A percentile compares a stretch with the other conserved stretches of the same genome.
Conservation (phyloP, 2,888 invertebrate species). For the Trachelus stipa region DNA sequence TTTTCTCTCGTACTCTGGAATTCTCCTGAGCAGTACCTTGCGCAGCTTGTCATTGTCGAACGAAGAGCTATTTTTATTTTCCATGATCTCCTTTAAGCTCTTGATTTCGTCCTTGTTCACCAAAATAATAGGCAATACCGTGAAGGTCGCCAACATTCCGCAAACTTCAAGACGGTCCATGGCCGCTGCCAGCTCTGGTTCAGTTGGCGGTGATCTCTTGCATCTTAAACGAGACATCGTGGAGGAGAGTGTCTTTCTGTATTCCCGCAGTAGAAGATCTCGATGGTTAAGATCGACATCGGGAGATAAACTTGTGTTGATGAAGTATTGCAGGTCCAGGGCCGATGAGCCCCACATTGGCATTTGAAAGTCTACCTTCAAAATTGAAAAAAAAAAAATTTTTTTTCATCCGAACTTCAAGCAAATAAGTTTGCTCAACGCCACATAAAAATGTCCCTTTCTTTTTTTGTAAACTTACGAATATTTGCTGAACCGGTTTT, state of each 20-base stretch:
- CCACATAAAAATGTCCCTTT: too few species aligned
- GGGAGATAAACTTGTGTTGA: conserved; percentile 59
- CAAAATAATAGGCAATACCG: conserved; percentile 49
- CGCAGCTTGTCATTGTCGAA: background rate
- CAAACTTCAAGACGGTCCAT: conserved; percentile 36
- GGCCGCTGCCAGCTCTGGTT: conserved; percentile 34
- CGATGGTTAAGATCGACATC: conserved; percentile 37
- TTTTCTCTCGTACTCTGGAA: background rate
- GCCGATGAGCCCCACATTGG: conserved; percentile 65
- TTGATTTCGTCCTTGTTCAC: conserved; percentile 43
- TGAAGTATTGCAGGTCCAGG: conserved; percentile 67
- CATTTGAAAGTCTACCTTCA: conserved; percentile 68
- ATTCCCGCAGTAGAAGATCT: conserved; percentile 46
- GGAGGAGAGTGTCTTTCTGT: conserved; percentile 34
- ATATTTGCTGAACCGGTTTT: background rate
- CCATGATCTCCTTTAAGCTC: conserved; percentile 43
- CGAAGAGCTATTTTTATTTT: background rate
- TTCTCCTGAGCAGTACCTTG: background rate
- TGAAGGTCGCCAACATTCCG: conserved; percentile 43
- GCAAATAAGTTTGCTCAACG: too few species aligned
- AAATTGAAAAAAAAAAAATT: background rate
- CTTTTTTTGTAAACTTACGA: background rate
- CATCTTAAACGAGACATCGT: conserved; percentile 52
- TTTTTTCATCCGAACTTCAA: too few species aligned
- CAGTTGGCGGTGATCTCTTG: conserved; percentile 44